phyloP scores from a whole-genome alignment of 1,140 invertebrate genomes.

The Rhopalosiphum padi region DNA sequence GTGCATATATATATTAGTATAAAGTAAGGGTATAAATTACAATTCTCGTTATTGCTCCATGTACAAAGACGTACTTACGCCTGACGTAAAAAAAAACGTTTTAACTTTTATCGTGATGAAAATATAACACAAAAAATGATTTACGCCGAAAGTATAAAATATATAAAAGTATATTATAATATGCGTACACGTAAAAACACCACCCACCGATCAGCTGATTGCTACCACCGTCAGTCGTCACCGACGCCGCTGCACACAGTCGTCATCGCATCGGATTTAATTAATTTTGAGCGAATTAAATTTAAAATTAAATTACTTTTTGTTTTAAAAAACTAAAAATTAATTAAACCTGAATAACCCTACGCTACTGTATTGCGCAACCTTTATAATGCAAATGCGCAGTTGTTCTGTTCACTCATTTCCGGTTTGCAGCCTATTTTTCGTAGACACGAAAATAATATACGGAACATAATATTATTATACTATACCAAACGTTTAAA shows the following conservation, averaged over 20 bases:
- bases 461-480: neutral
- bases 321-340: neutral
- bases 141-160: constrained; percentile 6
- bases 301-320: neutral
- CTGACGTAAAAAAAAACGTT: neutral
- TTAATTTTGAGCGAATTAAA: neutral
- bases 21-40: neutral
- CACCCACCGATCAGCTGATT: neutral
- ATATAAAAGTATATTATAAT: neutral
- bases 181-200: neutral
- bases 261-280: neutral
- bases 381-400: neutral
- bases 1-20: neutral
- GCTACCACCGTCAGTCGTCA: neutral
- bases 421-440: neutral
- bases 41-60: neutral
- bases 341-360: neutral
- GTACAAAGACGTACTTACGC: neutral
- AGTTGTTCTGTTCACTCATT: neutral
- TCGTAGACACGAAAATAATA: neutral
- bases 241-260: neutral
- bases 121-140: neutral
- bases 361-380: neutral
- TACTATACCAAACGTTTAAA: neutral
- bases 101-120: neutral